Percentiles rank a stretch among this genome's conserved stretches.
Conservation (phyloP, 2,113 vertebrate genomes). For the Pteruthius melanotis region DNA sequence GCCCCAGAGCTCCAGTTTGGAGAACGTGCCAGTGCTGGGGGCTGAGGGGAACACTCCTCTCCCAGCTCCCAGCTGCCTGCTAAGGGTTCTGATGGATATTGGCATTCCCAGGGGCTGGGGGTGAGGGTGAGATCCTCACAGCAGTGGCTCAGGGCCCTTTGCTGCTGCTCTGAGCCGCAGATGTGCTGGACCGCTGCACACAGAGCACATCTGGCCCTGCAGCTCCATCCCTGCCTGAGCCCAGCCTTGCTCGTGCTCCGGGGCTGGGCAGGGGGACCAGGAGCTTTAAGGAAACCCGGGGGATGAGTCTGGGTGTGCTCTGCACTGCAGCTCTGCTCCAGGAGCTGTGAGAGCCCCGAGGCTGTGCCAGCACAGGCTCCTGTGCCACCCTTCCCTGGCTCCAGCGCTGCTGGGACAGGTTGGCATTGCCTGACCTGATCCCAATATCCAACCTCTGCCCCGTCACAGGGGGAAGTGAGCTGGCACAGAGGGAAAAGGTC, state of each 20-base stretch:
- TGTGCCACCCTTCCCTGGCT: background rate
- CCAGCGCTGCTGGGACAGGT: background rate
- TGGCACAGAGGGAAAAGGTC: background rate
- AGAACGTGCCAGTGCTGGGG: background rate
- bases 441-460: background rate
- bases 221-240: background rate
- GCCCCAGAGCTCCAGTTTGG: background rate
- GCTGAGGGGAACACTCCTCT: background rate
- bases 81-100: rapidly evolving
- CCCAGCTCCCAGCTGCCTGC: background rate
- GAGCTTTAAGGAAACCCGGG: background rate
- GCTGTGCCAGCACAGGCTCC: background rate
- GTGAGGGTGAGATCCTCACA: background rate
- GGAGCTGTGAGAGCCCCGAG: background rate
- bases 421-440: background rate
- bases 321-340: background rate
- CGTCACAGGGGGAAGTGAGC: background rate
- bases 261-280: too few relatives aligned
- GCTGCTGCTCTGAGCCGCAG: background rate
- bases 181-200: background rate
- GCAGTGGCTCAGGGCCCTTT: background rate
- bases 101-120: background rate
- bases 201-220: background rate
- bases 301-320: background rate
- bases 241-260: rapidly evolving